Evolutionary conservation across 2,797 vertebrate genomes (phyloP), one percentile per base, ranked within the genome.

Genomic region (Cynodonichthys magdalenae): DNA sequence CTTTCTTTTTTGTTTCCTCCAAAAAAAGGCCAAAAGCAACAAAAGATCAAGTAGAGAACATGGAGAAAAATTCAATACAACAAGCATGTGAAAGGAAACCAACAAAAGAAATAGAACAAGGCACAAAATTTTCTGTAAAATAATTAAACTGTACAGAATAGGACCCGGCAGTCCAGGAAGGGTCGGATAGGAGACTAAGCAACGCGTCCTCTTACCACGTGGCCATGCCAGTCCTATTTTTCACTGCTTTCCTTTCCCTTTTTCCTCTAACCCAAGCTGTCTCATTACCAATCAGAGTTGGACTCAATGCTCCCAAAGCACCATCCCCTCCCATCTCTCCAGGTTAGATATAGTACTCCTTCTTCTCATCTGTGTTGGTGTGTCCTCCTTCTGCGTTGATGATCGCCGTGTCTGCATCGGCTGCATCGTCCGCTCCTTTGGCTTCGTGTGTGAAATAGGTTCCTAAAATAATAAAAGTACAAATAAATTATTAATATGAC

Each of bases 381-480:
- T 99, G 97, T 83, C 97, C 97, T 14, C 97, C 97, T 87, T 99
- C 97, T n/a, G 97, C 97, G 3, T 99, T 99, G 92, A 99, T 99
- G 92, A 99, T 99, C 81, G 97, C 97, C 60, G 97, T 99, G 92
- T 99, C 97, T 42, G 97, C 97, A 6, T 98, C 97, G 11, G 96
- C 97, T 0, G 97, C 97, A n/a, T 99, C 97, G 48, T 99, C 97
- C 7, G 97, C 97, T 85, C 97, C 97, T 95, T 99, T 99, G 94
- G 97, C 97, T 95, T 99, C 97, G 11, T 99, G 97, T 34, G 97
- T 99, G 90, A 99, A 99, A 92, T 99, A 99, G 79, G 97, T 99
- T 87, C 97, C 97, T 99, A 91, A n/a, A 45, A 53, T 2, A 59
- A 24, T 3, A 57, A 51, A 29, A 59, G 44, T 5, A 15, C 39